Base-by-base conservation (phyloP, 2,113 vertebrate genomes). In the Ahaetulla prasina region DNA sequence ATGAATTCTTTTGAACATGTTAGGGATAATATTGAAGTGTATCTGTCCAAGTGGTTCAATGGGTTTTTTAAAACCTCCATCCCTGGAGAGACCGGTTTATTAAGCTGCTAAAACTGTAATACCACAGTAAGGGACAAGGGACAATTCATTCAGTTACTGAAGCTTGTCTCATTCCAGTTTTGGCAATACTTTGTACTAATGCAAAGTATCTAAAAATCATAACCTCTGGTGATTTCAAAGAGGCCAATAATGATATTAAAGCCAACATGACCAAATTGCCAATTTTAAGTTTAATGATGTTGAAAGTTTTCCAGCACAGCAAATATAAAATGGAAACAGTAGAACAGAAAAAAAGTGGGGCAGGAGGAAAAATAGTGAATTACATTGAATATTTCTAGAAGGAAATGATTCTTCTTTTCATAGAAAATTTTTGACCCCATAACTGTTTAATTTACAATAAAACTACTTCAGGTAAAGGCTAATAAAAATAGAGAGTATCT, bases 231-330 rank as follows among this genome's bases (percentile, higher is more conserved):
- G 43, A 85, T 91, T 57, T 87, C 63, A 18, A 84, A 52, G 23
- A 91, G 74, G 16, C 90, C 53, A 91, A 35, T 91, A 88, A 93
- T 57, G 16, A 60, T 93, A 88, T 89, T 93, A 93, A 90, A 68
- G 49, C 20, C 68, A 57, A 91, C 49, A 89, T 18, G 27, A 85
- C 7, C 6, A 52, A 52, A 53, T 57, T 14, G 68, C 92, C 63
- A 93, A 57, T 91, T 88, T 88, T 68, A 90, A 87, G 53, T 85
- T 85, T 85, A 93, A 91, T 50, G 45, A 43, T 85, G 45, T 85
- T 93, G 90, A 60, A 91, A 85, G 74, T 89, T 88, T 25, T 91
- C 63, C 53, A 84, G 68, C 43, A 57, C 45, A 85, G 63, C 30
- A 93, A 91, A 85, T 92, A 85, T n/a, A 84, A 57, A 88, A 93